Percentiles rank a stretch among this genome's conserved stretches.
phyloP scores from a whole-genome alignment of 2,888 invertebrate species.

The Chouioia cunea region DNA sequence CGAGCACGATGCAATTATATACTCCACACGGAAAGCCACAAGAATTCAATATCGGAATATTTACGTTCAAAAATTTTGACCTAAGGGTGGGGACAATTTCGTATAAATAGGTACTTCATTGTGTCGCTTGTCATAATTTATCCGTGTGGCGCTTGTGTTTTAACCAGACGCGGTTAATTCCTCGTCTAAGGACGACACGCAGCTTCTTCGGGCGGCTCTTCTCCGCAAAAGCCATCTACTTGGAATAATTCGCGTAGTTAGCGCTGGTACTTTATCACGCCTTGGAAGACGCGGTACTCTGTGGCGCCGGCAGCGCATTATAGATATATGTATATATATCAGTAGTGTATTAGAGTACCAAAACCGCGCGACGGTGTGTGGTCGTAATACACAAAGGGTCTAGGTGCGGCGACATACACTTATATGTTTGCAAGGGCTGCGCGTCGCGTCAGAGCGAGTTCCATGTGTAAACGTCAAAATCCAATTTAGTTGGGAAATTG shows the following conservation, averaged over 20 bases:
- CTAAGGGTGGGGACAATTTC: slow-evolving; percentile 14
- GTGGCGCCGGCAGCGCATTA: slow-evolving; percentile 38
- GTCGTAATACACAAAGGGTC: slow-evolving; percentile 23
- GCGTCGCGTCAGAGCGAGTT: slow-evolving; percentile 2
- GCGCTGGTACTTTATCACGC: slow-evolving; percentile 59
- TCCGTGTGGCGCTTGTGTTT: slow-evolving; percentile 42
- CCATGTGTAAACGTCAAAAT: slow-evolving; percentile 38
- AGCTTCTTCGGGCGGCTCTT: slow-evolving; percentile 45
- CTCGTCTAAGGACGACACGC: slow-evolving; percentile 37
- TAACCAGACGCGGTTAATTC: slow-evolving; percentile 44
- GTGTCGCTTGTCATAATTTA: slow-evolving; percentile 47
- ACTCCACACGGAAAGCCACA: slow-evolving; percentile 24
- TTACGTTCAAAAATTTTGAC: slow-evolving; percentile 21
- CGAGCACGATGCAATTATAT: slow-evolving; percentile 26
- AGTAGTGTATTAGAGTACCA: slow-evolving; percentile 52
- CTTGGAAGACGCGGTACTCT: slow-evolving; percentile 54
- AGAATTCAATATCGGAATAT: slow-evolving; percentile 45
- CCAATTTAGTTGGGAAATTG: slow-evolving; percentile 41
- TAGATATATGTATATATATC: slow-evolving; percentile 36
- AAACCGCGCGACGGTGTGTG: slow-evolving; percentile 50
- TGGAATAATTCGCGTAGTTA: slow-evolving; percentile 63
- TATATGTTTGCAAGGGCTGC: slow-evolving; percentile 16
- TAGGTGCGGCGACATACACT: slow-evolving; percentile 15
- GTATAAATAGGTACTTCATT: slow-evolving; percentile 34
- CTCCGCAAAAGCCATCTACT: slow-evolving; percentile 52